Evolutionary conservation across 2,888 invertebrate genomes (phyloP).

Genomic region (Drosophila hamatofila): DNA sequence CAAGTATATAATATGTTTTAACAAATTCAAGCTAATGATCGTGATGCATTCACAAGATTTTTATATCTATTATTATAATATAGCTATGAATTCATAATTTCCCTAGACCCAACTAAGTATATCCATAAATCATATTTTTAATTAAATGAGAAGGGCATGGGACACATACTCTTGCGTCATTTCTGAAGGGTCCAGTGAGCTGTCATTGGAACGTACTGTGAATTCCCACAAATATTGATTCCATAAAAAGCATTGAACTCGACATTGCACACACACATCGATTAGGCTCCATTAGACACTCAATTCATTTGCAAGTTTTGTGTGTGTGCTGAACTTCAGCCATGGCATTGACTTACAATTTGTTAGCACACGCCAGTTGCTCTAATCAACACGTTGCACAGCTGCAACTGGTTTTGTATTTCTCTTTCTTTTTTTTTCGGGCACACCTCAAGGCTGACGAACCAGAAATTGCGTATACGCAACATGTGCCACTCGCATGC

Average conservation of each 20-base stretch:
- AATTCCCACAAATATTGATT: slow-evolving; percentile 10
- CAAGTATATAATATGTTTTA: not conserved
- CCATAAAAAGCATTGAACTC: slow-evolving; percentile 47
- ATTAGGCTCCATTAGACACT: slow-evolving; percentile 36
- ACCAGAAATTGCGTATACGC: slow-evolving; percentile 71
- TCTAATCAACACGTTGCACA: slow-evolving; percentile 57
- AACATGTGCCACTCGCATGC: slow-evolving; percentile 54
- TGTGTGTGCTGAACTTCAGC: slow-evolving; percentile 59
- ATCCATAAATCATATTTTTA: not conserved
- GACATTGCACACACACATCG: slow-evolving; percentile 21
- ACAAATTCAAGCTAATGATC: not conserved
- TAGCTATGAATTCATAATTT: not conserved
- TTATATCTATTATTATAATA: not conserved
- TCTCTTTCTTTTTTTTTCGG: slow-evolving; percentile 19
- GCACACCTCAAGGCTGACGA: slow-evolving; percentile 52
- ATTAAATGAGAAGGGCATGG: not conserved
- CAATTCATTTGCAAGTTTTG: slow-evolving; percentile 36
- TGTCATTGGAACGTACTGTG: slow-evolving; percentile 2
- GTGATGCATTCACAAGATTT: not conserved
- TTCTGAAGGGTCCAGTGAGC: slow-evolving; percentile 5
- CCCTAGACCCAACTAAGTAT: not conserved
- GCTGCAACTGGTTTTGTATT: slow-evolving; percentile 62
- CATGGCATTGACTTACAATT: slow-evolving; percentile 71
- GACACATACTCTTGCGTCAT: not conserved
- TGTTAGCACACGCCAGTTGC: slow-evolving; percentile 48